Evolutionary conservation across 2,888 invertebrate species (phyloP).

Genomic region (Sipha maydis): DNA sequence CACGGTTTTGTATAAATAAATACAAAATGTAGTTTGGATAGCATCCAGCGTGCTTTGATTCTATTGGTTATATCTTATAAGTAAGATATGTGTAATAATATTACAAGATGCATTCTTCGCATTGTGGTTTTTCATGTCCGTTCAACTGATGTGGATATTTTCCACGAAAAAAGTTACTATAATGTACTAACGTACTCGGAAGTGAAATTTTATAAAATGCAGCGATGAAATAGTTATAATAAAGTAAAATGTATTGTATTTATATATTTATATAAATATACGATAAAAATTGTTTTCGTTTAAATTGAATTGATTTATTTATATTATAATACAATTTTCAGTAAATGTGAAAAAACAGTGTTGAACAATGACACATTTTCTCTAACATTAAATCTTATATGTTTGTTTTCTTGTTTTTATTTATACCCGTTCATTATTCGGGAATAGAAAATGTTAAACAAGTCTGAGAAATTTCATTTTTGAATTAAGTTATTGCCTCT

Average conservation of each 20-base stretch:
- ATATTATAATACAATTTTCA: too few species aligned
- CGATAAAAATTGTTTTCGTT: too few species aligned
- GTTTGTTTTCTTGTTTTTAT: too few species aligned
- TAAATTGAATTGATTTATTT: too few species aligned
- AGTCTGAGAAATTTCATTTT: neutral
- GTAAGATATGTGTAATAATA: neutral
- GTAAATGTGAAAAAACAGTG: too few species aligned
- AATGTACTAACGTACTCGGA: neutral
- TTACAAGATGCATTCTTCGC: too few species aligned
- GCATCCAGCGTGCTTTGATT: neutral
- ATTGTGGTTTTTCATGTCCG: neutral
- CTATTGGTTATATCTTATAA: constrained; percentile 6
- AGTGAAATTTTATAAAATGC: neutral
- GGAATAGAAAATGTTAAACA: neutral
- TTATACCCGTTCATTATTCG: neutral
- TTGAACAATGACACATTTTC: too few species aligned
- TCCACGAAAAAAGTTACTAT: neutral
- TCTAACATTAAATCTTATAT: too few species aligned
- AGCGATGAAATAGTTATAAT: neutral
- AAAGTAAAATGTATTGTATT: too few species aligned
- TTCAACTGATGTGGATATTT: neutral
- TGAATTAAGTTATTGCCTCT: neutral
- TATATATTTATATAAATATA: too few species aligned
- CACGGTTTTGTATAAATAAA: neutral
- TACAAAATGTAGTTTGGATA: constrained; percentile 22